Conservation (phyloP, 2,888 invertebrate species). For the Dioctria linearis region DNA sequence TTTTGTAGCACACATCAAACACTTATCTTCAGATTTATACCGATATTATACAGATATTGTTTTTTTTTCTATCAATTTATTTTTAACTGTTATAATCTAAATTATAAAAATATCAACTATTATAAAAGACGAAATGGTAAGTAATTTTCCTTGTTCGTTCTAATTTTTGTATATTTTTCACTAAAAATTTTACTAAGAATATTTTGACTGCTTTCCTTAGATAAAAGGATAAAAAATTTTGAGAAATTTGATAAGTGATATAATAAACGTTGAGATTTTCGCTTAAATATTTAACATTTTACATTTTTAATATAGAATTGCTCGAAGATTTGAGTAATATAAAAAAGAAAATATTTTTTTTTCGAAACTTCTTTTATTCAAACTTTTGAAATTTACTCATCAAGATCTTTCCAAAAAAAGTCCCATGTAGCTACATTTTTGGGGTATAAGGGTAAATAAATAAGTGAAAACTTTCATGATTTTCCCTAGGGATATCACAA, state of each 20-base stretch:
- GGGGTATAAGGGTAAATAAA: no score
- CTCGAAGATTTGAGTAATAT: no score
- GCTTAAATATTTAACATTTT: no score
- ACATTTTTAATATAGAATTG: no score
- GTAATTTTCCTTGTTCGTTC: not conserved
- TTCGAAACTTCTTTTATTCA: not conserved
- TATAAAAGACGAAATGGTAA: conserved; percentile 15
- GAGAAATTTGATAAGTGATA: not conserved
- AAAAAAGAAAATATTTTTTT: not conserved
- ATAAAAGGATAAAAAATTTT: not conserved
- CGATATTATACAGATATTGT: no score
- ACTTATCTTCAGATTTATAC: not conserved
- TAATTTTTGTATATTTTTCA: not conserved
- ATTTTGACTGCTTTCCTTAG: conserved; percentile 4
- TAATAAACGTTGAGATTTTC: not conserved
- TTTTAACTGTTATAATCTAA: not conserved
- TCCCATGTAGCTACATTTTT: no score
- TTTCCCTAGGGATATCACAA: no score
- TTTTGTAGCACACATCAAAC: not conserved
- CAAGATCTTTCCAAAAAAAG: no score
- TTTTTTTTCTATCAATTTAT: not conserved
- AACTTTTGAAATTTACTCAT: no score
- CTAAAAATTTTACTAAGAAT: not conserved
- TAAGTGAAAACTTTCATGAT: no score
- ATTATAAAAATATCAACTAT: not conserved